These are phyloP conservation scores for Aspidoscelis tigris DNA, from an alignment of 2,113 vertebrate genomes.

Conservation along the genomic window DNA sequence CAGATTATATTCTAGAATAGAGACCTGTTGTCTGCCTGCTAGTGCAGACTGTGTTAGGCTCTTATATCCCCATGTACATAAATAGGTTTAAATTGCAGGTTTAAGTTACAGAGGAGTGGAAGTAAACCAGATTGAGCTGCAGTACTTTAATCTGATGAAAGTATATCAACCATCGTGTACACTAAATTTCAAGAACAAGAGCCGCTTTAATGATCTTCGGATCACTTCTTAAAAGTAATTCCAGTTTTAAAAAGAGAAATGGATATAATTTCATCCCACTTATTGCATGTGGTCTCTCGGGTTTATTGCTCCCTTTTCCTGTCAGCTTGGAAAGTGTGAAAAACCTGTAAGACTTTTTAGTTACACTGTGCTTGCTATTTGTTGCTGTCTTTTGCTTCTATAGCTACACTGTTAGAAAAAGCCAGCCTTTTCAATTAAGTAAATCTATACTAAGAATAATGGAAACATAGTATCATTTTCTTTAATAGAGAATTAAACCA, in stretches of 20 bases:
- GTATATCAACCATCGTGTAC: not conserved
- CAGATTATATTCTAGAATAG: no score
- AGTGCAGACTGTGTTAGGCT: no score
- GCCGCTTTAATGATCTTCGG: not conserved
- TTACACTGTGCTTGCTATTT: constrained; percentile 5
- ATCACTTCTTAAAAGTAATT: not conserved
- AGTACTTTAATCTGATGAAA: not conserved
- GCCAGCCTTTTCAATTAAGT: constrained; percentile 42
- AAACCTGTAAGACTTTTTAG: not conserved
- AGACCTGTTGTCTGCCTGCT: no score
- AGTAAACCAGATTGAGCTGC: not conserved
- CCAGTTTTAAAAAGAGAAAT: not conserved
- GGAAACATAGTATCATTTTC: not conserved
- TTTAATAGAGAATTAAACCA: constrained; percentile 23
- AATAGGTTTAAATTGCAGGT: no score
- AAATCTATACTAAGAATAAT: constrained; percentile 25
- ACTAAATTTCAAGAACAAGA: not conserved
- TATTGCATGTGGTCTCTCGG: not conserved
- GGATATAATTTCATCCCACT: constrained; percentile 17
- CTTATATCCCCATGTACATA: no score
- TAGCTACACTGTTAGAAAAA: not conserved
- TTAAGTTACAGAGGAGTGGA: not conserved
- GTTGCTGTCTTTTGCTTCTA: not conserved
- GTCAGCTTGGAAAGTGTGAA: constrained; percentile 16
- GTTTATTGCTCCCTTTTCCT: not conserved